A percentile compares a stretch with the other conserved stretches of the same genome.
Conservation (phyloP, 2,888 invertebrate species). For the Microctonus hyperodae region DNA sequence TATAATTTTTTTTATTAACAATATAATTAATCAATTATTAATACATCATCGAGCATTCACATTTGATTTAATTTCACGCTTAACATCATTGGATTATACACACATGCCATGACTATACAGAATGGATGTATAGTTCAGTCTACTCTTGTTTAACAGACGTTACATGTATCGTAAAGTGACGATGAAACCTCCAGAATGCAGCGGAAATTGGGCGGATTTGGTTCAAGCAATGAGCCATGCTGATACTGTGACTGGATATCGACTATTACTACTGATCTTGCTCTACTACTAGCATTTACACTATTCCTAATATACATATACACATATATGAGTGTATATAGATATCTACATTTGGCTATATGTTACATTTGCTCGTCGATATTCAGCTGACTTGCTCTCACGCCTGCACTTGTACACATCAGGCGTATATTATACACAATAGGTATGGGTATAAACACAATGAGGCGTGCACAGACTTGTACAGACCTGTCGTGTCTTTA, state of each 20-base stretch:
- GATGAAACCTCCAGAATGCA: slow-evolving; percentile 58
- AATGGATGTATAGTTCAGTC: slow-evolving; percentile 23
- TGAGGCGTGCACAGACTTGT: neutral
- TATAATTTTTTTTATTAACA: too few relatives aligned
- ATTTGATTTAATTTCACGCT: neutral
- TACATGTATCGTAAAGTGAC: slow-evolving; percentile 62
- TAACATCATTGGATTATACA: neutral
- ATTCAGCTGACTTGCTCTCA: neutral
- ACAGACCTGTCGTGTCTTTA: slow-evolving; percentile 13
- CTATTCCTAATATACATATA: neutral
- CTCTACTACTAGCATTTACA: too few relatives aligned
- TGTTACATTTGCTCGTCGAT: slow-evolving; percentile 16
- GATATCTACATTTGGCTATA: neutral
- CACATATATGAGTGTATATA: neutral
- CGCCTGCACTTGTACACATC: neutral
- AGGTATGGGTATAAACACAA: neutral
- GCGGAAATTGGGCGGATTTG: slow-evolving; percentile 63
- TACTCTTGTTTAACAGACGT: slow-evolving; percentile 39
- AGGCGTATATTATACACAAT: neutral
- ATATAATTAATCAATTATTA: too few relatives aligned
- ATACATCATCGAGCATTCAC: neutral
- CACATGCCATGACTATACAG: slow-evolving; percentile 2
- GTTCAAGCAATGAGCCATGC: slow-evolving; percentile 60
- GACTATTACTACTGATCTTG: slow-evolving; percentile 3
- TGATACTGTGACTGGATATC: slow-evolving; percentile 50